Percentiles rank a stretch among this genome's conserved stretches.
phyloP scores from a whole-genome alignment of 2,797 vertebrate species.

The Glyptemys insculpta region DNA sequence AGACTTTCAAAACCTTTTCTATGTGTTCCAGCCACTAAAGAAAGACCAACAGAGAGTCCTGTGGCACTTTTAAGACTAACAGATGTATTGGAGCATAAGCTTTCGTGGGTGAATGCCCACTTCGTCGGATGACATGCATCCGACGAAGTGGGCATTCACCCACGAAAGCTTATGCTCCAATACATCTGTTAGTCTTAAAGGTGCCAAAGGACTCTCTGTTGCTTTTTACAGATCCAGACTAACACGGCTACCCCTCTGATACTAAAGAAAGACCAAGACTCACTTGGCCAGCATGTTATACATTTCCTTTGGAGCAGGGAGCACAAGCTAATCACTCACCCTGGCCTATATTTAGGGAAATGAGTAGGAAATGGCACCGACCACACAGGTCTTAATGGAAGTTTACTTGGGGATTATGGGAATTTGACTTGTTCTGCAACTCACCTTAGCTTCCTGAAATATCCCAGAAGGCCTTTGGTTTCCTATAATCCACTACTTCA shows the following conservation, averaged over 20 bases:
- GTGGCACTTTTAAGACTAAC: no score
- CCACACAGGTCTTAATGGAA: not conserved
- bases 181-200: no score
- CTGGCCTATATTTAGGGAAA: not conserved
- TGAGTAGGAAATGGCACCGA: not conserved
- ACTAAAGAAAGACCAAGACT: not conserved
- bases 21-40: not conserved
- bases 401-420: not conserved
- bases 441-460: not conserved
- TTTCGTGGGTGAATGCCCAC: no score
- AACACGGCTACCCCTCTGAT: no score
- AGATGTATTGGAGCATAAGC: no score
- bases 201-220: no score
- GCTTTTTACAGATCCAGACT: no score
- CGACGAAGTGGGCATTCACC: no score
- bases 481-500: not conserved
- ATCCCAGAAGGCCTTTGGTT: not conserved
- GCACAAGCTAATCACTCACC: not conserved
- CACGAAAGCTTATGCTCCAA: no score
- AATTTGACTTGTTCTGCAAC: not conserved
- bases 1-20: not conserved
- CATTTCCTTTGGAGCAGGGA: not conserved
- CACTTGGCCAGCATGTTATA: not conserved
- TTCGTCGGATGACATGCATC: no score
- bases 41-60: not conserved